Evolutionary conservation across 1,140 invertebrate genomes (phyloP), one percentile per base, ranked within the genome.

Genomic region (Philotrypesis tridentata): DNA sequence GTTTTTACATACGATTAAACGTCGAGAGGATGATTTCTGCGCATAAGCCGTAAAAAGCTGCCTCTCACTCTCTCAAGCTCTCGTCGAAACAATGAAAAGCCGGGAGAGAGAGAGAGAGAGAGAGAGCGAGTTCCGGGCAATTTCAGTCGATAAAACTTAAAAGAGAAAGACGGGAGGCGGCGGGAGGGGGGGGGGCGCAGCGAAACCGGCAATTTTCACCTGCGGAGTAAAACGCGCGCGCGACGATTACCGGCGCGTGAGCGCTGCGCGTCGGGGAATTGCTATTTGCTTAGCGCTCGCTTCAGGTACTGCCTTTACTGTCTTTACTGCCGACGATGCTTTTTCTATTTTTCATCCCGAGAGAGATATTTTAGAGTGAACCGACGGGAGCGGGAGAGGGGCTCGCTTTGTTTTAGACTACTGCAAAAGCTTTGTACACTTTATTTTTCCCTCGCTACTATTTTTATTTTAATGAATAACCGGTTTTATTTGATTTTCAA

Each of bases 231-330:
- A 85, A 83, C 79, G 82, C 82, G 75, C 79, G 82, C 82, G 75
- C 80, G 79, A 72, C 85, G 85, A 87, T 87, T 84, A 86, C 84
- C 83, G 83, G 79, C 84, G 83, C 84, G 71, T 82, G 84, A 87
- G 85, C 81, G 85, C 81, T 29, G 83, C 73, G 82, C 81, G 84
- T 84, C 80, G 27, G 67, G 78, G 82, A 85, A 86, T 86, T 84
- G 86, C 84, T 87, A 86, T 87, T 87, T 87, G 86, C 86, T 87
- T 87, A 87, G 82, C 85, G 83, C 84, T 84, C 84, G 2, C 8
- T 65, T 65, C 11, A 21, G 55, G 12, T 29, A 27, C 61, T 25
- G 25, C 61, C 55, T 60, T 60, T 60, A 21, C 14, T 8, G 12
- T 11, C 14, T 60, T 85, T 85, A 85, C 82, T 76, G 82, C 74